Evolutionary conservation across 64 coral and sea anemone species (phyloP).

Genomic region (Trachythela sp.): DNA sequence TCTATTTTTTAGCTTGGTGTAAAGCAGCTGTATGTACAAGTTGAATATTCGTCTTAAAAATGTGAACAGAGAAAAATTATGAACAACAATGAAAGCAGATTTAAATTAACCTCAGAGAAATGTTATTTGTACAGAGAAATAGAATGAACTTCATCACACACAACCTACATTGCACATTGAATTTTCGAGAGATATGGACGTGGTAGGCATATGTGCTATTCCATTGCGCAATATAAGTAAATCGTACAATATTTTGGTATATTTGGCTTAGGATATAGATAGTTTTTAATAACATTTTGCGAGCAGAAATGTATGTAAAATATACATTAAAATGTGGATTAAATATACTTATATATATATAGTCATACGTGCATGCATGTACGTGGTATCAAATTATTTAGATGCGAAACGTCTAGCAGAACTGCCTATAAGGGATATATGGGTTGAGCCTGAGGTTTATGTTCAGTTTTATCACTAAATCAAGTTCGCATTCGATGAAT

Average conservation of each 20-base stretch:
- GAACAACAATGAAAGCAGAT: not conserved
- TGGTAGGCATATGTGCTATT: not conserved
- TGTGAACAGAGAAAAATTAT: not conserved
- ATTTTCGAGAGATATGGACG: not conserved
- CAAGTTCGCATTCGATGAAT: too few species aligned
- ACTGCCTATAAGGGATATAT: too few species aligned
- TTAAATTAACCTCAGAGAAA: not conserved
- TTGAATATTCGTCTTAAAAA: slow-evolving; percentile 77
- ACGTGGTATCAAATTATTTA: too few species aligned
- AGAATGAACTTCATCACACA: not conserved
- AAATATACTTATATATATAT: too few species aligned
- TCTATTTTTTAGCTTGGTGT: slow-evolving; percentile 64
- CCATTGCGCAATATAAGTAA: not conserved
- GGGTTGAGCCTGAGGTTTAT: too few species aligned
- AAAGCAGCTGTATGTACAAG: slow-evolving; percentile 93
- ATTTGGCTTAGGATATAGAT: not conserved
- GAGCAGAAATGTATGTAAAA: not conserved
- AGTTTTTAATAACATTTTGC: not conserved
- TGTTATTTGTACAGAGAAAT: not conserved
- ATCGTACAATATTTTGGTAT: not conserved
- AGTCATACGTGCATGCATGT: too few species aligned
- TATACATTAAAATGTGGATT: not conserved
- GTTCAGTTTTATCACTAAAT: too few species aligned
- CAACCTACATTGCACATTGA: not conserved
- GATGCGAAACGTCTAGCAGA: too few species aligned